phyloP scores from a whole-genome alignment of 2,888 invertebrate species.

The Drosophila borealis region DNA sequence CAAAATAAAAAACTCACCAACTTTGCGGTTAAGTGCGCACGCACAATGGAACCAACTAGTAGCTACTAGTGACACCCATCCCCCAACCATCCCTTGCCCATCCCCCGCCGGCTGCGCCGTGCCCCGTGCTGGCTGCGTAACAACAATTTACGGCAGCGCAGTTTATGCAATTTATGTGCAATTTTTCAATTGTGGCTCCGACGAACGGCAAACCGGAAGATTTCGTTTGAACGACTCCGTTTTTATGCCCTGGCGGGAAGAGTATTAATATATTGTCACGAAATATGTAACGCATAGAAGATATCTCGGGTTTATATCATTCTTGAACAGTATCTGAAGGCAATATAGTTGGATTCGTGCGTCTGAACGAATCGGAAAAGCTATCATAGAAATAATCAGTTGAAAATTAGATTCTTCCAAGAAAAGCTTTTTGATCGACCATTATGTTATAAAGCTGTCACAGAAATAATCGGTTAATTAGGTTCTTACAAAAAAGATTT shows the following conservation, averaged over 20 bases:
- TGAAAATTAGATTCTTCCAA: no score
- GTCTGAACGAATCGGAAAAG: no score
- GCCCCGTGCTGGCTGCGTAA: background rate
- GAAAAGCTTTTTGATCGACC: no score
- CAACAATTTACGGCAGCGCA: slow-evolving; percentile 57
- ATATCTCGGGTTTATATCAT: no score
- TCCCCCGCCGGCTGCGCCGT: background rate
- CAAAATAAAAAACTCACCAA: slow-evolving; percentile 46
- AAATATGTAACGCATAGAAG: background rate
- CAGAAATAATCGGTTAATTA: no score
- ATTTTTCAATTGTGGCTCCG: slow-evolving; percentile 72
- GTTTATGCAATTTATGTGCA: slow-evolving; percentile 77
- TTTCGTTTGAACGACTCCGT: slow-evolving; percentile 51
- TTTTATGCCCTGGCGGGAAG: background rate
- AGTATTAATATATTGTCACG: background rate
- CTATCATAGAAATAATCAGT: no score
- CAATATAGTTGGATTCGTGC: no score
- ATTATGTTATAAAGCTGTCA: no score
- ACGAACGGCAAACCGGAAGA: slow-evolving; percentile 60
- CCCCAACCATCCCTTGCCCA: background rate
- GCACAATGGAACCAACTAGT: slow-evolving; percentile 59
- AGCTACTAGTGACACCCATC: background rate
- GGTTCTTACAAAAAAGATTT: no score
- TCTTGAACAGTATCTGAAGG: no score
- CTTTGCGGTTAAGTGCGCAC: slow-evolving; percentile 74